Base-by-base conservation (phyloP, 2,888 invertebrate species). In the Watsonalla binaria region DNA sequence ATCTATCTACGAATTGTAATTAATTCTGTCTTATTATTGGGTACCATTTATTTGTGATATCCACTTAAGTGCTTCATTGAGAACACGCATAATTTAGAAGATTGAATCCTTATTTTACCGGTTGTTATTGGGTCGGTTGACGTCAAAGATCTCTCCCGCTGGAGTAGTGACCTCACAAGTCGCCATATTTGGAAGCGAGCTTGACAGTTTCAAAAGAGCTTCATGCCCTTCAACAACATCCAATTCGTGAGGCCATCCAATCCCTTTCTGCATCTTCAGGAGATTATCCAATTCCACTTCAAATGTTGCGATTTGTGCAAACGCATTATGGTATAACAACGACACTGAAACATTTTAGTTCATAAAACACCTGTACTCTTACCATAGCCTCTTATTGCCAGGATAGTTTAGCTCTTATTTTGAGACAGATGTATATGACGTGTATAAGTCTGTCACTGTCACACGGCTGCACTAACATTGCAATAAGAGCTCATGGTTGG, bases 161-260 rank as follows among this genome's bases (percentile, higher is more conserved):
- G 90, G 86, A 2, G 82, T 78, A 0, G 77, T 79, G 11, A 84
- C 74, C 15, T 62, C 54, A 60, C 90, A 90, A 0, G 68, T 57
- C 34, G 76, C 62, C 53, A 75, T 76, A 47, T 78, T 76, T 0
- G 70, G 70, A 7, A 84, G 48, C 5, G 57, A 53, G 1, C 63
- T 68, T 15, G 66, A 65, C 33, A 90, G 63, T 53, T 76, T 82
- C 59, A 90, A 64, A 11, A 86, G 68, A 4, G 83, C 86, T 45
- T 86, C 85, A 53, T 87, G 80, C 0, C 88, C 87, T 52, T 70
- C 70, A 0, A 71, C 72, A 1, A 89, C 81, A 7, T 72, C 54
- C 14, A 90, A 65, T 5, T 60, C 46, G 8, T 74, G 60, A 0
- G 90, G 90, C 86, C 84, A 86, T 2, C 86, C 89, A 39, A 84